Conservation (phyloP, 2,888 invertebrate species). For the Microdon myrmicae region DNA sequence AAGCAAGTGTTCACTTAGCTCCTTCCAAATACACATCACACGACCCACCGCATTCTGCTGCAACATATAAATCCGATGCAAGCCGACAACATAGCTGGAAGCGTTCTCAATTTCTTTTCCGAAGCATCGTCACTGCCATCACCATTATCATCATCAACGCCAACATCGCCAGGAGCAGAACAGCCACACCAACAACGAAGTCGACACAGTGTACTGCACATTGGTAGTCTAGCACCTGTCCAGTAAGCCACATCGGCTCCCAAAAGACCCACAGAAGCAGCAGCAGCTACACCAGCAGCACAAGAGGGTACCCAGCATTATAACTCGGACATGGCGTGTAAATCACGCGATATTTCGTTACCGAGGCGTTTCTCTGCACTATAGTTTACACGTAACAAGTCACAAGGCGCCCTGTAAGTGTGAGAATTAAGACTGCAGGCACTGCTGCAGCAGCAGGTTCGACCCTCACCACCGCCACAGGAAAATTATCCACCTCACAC, state of each 20-base stretch:
- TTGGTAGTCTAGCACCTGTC: conserved; percentile 26
- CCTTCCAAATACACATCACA: conserved; percentile 22
- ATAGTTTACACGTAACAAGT: conserved; percentile 33
- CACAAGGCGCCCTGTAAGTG: conserved; percentile 40
- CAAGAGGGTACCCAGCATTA: conserved; percentile 28
- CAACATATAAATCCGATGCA: conserved; percentile 40
- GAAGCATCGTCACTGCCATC: conserved; percentile 35
- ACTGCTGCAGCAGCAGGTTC: conserved; percentile 10
- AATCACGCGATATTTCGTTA: conserved; percentile 52
- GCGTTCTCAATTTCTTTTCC: conserved; percentile 40
- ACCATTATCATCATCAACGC: conserved; percentile 27
- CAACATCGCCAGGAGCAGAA: conserved; percentile 18
- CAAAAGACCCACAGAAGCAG: too few species aligned
- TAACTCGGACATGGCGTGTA: conserved; percentile 47
- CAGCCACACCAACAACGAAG: conserved; percentile 17
- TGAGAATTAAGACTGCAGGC: conserved; percentile 50
- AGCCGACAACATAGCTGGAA: conserved; percentile 40
- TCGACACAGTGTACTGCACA: conserved; percentile 25
- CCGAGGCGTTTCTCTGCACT: conserved; percentile 40
- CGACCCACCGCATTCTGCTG: conserved; percentile 50
- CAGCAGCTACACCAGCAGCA: conserved; percentile 29
- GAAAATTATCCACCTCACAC: conserved; percentile 11
- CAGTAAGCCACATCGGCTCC: conserved; percentile 28
- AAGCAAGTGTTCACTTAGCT: conserved; percentile 14
- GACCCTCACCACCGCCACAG: conserved; percentile 8